Evolutionary conservation across 2,888 invertebrate genomes (phyloP).

Genomic region (Branchipolynoe longqiensis): DNA sequence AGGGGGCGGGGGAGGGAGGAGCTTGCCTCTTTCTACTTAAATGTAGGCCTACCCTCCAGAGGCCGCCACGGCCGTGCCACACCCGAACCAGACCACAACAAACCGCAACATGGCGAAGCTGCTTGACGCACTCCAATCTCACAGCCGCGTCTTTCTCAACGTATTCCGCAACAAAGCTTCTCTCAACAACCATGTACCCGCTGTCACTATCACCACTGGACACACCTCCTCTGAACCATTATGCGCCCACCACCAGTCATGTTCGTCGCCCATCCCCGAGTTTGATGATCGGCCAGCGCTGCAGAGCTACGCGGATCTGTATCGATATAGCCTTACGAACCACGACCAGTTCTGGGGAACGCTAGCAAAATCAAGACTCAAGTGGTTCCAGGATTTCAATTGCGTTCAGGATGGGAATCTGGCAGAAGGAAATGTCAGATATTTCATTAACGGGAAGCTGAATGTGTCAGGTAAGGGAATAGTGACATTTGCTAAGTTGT

Average conservation of each 20-base stretch:
- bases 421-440: slow-evolving; percentile 75
- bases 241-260: neutral
- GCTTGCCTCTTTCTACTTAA: too few species aligned
- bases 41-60: slow-evolving; percentile 3
- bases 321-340: slow-evolving; percentile 77
- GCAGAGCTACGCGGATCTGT: slow-evolving; percentile 77
- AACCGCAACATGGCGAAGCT: slow-evolving; percentile 42
- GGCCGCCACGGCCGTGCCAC: neutral
- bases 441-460: slow-evolving; percentile 81
- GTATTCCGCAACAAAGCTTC: too few species aligned
- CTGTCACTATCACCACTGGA: neutral
- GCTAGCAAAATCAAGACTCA: slow-evolving; percentile 78
- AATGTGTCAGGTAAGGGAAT: slow-evolving; percentile 80
- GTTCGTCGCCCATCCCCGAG: slow-evolving; percentile 73
- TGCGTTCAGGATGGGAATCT: slow-evolving; percentile 78
- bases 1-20: neutral
- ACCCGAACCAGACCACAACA: slow-evolving; percentile 7
- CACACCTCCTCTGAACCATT: neutral
- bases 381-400: slow-evolving; percentile 80
- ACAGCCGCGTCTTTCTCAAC: neutral
- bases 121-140: slow-evolving; percentile 25
- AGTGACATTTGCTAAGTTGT: too few species aligned
- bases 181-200: neutral
- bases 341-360: slow-evolving; percentile 81
- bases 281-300: slow-evolving; percentile 72